Conservation (phyloP, 2,888 invertebrate species). For the Rhyacophila evoluta region DNA sequence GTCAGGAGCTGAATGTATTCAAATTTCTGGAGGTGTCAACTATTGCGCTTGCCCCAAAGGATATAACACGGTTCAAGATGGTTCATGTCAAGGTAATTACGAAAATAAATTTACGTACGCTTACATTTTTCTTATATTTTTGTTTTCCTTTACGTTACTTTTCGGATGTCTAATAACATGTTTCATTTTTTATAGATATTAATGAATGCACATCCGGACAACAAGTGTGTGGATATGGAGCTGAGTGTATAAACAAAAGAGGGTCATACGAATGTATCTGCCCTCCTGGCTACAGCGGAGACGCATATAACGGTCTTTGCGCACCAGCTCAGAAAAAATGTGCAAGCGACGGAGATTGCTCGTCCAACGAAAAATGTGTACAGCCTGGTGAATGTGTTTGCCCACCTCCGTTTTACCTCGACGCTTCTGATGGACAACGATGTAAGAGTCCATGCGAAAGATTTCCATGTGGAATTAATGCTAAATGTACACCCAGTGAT, state of each 20-base stretch:
- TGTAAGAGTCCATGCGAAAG: constrained; percentile 95
- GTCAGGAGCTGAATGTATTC: constrained; percentile 89
- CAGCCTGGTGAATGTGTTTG: constrained; percentile 93
- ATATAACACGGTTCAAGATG: constrained; percentile 80
- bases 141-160: too few species aligned
- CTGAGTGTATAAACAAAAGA: constrained; percentile 83
- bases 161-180: too few species aligned
- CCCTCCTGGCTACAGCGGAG: constrained; percentile 84
- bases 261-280: constrained; percentile 86
- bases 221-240: constrained; percentile 86
- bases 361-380: constrained; percentile 88
- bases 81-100: constrained; percentile 76
- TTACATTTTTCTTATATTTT: too few species aligned
- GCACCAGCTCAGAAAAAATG: constrained; percentile 86
- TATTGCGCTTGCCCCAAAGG: constrained; percentile 95
- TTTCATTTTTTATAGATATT: constrained; percentile 78
- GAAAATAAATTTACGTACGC: too few species aligned
- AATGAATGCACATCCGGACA: constrained; percentile 85
- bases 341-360: constrained; percentile 85
- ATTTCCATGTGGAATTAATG: constrained; percentile 90
- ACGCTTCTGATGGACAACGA: constrained; percentile 83
- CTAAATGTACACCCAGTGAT: constrained; percentile 89
- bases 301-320: constrained; percentile 85
- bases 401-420: constrained; percentile 90
- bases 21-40: constrained; percentile 89